phyloP scores from a whole-genome alignment of 1,140 invertebrate species.

The Acyrthosiphon pisum region DNA sequence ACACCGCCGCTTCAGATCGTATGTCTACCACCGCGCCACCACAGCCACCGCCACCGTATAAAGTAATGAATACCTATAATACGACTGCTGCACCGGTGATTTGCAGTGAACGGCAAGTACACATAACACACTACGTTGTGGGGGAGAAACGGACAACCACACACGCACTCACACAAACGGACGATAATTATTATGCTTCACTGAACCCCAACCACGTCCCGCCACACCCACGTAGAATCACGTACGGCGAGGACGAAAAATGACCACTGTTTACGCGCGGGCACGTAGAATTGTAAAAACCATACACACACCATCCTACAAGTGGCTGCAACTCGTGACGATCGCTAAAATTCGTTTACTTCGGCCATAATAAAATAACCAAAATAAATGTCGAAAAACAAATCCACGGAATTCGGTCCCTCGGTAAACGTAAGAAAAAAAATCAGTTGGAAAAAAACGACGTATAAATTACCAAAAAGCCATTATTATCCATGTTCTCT shows the following conservation, averaged over 20 bases:
- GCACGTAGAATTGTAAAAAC: neutral
- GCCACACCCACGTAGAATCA: neutral
- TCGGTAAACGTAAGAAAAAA: neutral
- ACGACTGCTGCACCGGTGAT: neutral
- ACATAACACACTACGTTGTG: neutral
- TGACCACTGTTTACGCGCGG: neutral
- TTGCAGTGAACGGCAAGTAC: neutral
- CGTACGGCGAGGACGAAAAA: neutral
- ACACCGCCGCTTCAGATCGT: too few species aligned
- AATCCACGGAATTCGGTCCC: neutral
- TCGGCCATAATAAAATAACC: neutral
- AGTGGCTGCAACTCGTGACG: neutral
- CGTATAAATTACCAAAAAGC: neutral
- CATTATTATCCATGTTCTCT: neutral
- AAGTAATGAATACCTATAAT: neutral
- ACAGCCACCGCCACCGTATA: neutral
- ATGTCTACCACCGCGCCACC: too few species aligned
- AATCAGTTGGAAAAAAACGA: neutral
- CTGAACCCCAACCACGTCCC: too few species aligned
- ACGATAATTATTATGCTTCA: neutral
- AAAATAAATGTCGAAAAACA: neutral
- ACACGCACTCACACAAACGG: too few species aligned
- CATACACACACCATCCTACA: neutral
- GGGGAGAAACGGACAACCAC: neutral
- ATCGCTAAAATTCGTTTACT: neutral